phyloP scores from a whole-genome alignment of 2,797 vertebrate species.

The Crypturellus tataupa region DNA sequence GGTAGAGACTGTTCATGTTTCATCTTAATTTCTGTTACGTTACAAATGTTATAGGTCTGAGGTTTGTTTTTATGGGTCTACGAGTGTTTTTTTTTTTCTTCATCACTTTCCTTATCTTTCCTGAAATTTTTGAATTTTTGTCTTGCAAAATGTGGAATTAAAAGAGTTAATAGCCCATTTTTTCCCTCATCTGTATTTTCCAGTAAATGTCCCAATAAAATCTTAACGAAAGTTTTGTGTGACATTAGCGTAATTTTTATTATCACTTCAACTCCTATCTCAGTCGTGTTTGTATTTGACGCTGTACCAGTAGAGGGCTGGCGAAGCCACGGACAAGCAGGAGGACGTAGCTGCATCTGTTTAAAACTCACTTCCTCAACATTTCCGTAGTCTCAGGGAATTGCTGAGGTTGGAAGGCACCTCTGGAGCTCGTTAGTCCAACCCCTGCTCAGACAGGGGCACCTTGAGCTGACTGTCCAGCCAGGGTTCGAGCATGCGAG shows the following conservation, averaged over 20 bases:
- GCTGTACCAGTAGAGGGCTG: neutral
- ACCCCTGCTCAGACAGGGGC: neutral
- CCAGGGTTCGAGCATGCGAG: neutral
- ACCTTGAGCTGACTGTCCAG: neutral
- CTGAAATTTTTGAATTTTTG: neutral
- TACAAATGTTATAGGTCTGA: neutral
- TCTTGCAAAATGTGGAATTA: neutral
- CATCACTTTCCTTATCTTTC: neutral
- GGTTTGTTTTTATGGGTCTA: neutral
- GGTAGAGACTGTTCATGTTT: neutral
- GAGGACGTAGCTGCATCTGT: neutral
- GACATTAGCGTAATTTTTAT: neutral
- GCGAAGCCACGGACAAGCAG: neutral
- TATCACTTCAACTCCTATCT: neutral
- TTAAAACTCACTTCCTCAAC: neutral
- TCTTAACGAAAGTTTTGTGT: neutral
- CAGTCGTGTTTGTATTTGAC: neutral
- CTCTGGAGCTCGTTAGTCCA: neutral
- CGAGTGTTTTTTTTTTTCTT: neutral
- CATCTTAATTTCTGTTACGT: neutral
- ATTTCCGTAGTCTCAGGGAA: neutral
- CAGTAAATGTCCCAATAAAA: neutral
- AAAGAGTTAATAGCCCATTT: neutral
- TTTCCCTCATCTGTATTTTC: neutral
- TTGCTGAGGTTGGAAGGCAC: neutral